Evolutionary conservation across 2,888 invertebrate species (phyloP).

Genomic region (Pristionchus arcanus): DNA sequence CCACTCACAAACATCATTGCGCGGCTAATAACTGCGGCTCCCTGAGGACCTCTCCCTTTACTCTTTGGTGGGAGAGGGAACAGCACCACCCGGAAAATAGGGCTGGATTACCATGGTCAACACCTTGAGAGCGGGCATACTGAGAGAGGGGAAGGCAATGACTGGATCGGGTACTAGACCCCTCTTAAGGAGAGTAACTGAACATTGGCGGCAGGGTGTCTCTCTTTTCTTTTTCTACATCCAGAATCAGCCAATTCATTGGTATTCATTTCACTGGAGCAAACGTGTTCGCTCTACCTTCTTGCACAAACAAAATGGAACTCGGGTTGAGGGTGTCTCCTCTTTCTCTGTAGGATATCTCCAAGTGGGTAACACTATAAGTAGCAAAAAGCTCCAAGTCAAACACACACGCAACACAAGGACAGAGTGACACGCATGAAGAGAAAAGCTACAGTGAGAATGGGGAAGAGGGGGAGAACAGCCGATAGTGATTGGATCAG

Average conservation of each 20-base stretch:
- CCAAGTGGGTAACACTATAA: constrained; percentile 39
- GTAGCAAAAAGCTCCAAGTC: constrained; percentile 36
- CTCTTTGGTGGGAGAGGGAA: constrained; percentile 7
- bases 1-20: constrained; percentile 49
- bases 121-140: background rate
- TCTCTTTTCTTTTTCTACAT: constrained; percentile 2
- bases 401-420: background rate
- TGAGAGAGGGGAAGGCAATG: background rate
- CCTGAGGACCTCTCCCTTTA: background rate
- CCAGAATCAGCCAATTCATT: constrained; percentile 32
- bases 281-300: constrained; percentile 18
- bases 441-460: background rate
- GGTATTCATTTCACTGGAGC: constrained; percentile 37
- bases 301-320: constrained; percentile 18
- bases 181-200: constrained; percentile 40
- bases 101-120: constrained; percentile 38
- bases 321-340: constrained; percentile 1
- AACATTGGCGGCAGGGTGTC: background rate
- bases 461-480: background rate
- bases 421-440: background rate
- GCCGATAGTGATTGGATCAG: constrained; percentile 40
- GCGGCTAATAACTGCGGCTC: constrained; percentile 43
- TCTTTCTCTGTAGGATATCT: constrained; percentile 9
- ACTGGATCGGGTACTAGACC: constrained; percentile 27
- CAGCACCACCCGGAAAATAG: constrained; percentile 8